phyloP scores from a whole-genome alignment of 2,888 invertebrate genomes.

The Ormyrus labotus region DNA sequence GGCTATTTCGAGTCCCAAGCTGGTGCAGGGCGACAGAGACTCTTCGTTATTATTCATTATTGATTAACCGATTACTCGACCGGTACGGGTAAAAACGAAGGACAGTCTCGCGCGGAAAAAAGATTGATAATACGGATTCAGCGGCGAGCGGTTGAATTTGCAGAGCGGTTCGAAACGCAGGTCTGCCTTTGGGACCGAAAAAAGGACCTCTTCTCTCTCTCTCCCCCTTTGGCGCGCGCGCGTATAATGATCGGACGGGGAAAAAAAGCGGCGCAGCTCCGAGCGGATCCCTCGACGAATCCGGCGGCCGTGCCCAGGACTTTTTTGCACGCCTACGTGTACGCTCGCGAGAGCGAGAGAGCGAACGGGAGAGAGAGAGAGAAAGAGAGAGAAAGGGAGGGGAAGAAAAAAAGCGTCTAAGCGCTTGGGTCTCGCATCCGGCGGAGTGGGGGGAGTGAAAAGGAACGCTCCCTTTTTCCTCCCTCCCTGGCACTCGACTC shows the following conservation, averaged over 20 bases:
- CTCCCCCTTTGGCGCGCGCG: background rate
- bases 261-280: conserved; percentile 6
- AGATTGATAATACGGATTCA: too few relatives aligned
- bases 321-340: conserved; percentile 53
- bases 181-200: background rate
- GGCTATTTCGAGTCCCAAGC: too few relatives aligned
- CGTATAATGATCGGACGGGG: conserved; percentile 1
- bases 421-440: background rate
- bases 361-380: background rate
- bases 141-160: too few relatives aligned
- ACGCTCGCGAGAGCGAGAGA: conserved; percentile 19
- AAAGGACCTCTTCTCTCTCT: too few relatives aligned
- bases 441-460: conserved; percentile 20
- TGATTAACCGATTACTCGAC: background rate
- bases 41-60: too few relatives aligned
- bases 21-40: too few relatives aligned
- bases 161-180: background rate
- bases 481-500: background rate
- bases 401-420: conserved; percentile 9
- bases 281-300: conserved; percentile 28
- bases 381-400: background rate
- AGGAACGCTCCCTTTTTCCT: conserved; percentile 2
- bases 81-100: background rate
- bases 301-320: conserved; percentile 35
- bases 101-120: background rate